These are phyloP conservation scores for Eremobia ochroleuca DNA, from an alignment of 2,888 invertebrate species.

Conservation along the genomic window DNA sequence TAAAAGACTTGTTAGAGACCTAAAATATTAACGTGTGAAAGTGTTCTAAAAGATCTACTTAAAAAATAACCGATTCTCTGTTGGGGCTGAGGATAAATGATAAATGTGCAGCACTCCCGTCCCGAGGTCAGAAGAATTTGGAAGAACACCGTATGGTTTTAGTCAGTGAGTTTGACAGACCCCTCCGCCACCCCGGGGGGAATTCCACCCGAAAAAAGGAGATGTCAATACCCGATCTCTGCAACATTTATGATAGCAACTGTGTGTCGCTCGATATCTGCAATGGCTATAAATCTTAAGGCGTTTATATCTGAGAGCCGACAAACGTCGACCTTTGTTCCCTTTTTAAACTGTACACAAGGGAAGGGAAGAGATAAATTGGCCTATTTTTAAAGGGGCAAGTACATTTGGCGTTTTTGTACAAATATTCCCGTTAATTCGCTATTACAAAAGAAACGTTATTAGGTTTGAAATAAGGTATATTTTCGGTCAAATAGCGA, in stretches of 20 bases:
- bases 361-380: background rate
- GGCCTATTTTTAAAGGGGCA: background rate
- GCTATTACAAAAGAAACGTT: constrained; percentile 2
- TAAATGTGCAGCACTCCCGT: background rate
- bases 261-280: background rate
- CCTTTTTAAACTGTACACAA: constrained; percentile 24
- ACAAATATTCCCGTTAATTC: background rate
- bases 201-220: background rate
- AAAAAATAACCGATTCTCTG: too few relatives aligned
- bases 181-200: too few relatives aligned
- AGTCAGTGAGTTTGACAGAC: background rate
- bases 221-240: background rate
- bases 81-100: background rate
- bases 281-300: background rate
- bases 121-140: background rate
- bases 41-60: too few relatives aligned
- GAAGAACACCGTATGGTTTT: background rate
- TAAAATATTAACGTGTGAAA: too few relatives aligned
- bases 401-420: background rate
- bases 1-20: background rate
- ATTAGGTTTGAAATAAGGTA: background rate
- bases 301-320: background rate
- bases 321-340: constrained; percentile 34
- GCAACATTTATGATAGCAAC: background rate
- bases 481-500: background rate